phyloP scores from a whole-genome alignment of 2,888 invertebrate species.

The Dasypogon diadema region DNA sequence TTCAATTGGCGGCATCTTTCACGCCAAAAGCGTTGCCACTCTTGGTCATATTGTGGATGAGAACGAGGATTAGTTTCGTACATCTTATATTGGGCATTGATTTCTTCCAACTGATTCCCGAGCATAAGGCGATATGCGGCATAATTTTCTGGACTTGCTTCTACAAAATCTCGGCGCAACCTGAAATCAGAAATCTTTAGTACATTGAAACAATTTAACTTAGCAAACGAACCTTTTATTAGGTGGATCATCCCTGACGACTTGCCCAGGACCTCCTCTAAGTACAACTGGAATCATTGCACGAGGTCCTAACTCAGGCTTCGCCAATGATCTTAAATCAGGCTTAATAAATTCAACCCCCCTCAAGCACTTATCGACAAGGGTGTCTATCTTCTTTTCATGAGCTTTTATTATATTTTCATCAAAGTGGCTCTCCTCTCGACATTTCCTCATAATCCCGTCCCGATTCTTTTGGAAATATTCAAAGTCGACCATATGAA shows the following conservation, averaged over 20 bases:
- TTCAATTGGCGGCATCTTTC: conserved; percentile 32
- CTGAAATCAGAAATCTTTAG: background rate
- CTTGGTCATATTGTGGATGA: conserved; percentile 50
- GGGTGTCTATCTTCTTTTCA: conserved; percentile 46
- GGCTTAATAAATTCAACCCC: conserved; percentile 53
- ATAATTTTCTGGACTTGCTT: background rate
- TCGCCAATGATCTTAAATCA: conserved; percentile 37
- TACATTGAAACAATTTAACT: too few species aligned
- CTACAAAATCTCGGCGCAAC: conserved; percentile 5
- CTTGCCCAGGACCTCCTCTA: background rate
- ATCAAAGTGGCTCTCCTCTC: conserved; percentile 46
- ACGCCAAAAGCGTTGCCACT: conserved; percentile 50
- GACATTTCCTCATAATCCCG: conserved; percentile 25
- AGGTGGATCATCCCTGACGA: conserved; percentile 17
- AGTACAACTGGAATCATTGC: background rate
- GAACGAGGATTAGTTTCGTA: conserved; percentile 38
- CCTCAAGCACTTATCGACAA: conserved; percentile 51
- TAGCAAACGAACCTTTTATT: conserved; percentile 23
- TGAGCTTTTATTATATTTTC: conserved; percentile 46
- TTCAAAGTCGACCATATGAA: conserved; percentile 49
- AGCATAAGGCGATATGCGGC: conserved; percentile 23
- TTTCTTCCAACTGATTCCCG: conserved; percentile 37
- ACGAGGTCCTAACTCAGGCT: conserved; percentile 15
- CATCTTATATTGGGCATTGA: conserved; percentile 42
- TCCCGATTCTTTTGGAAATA: conserved; percentile 49